Base-by-base conservation (phyloP, 2,113 vertebrate genomes). In the Meleagris gallopavo region DNA sequence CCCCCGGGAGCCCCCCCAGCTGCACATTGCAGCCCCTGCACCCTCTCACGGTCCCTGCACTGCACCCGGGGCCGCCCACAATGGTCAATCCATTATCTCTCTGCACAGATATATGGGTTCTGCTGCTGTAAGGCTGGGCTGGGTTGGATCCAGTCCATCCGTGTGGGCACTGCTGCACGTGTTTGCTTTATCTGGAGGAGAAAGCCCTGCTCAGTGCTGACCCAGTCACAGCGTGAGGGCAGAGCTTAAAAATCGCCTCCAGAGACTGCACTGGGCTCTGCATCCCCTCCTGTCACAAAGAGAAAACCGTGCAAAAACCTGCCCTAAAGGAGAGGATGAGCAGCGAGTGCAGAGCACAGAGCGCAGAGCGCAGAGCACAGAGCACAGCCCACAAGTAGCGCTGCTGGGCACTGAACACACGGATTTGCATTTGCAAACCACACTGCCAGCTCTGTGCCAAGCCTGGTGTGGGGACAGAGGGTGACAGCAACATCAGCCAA, bases 401-500 rank as follows among this genome's bases (percentile, higher is more conserved):
- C 55, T 32, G 55, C 55, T n/a, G 55, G 18, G 55, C 6, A 6
- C 55, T 18, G 17, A 11, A 7, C 55, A 32, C 55, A n/a, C 4
- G 18, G 55, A n/a, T 29, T 14, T 29, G 52, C 52, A 16, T 29
- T 15, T 54, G 27, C 27, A 29, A 29, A 29, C 52, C 52, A 29
- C 16, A 7, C 36, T 34, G 57, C 7, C 3, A 0, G 14, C 18
- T 82, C 71, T 52, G 74, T 21, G 38, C 3, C 40, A 3, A 52
- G 48, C 21, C 66, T 54, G 11, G 3, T 36, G 11, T 11, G 29
- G 15, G 3, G 8, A 13, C 17, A 9, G 34, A 13, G 71, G 40
- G 73, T 90, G 95, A 92, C 93, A 96, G 87, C 71, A 77, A 29
- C 69, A n/a, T 79, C 94, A 85, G 72, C 48, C 0, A 16, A 5